A percentile compares a stretch with the other conserved stretches of the same genome.
phyloP scores from a whole-genome alignment of 2,888 invertebrate species.

The Coremacera marginata region DNA sequence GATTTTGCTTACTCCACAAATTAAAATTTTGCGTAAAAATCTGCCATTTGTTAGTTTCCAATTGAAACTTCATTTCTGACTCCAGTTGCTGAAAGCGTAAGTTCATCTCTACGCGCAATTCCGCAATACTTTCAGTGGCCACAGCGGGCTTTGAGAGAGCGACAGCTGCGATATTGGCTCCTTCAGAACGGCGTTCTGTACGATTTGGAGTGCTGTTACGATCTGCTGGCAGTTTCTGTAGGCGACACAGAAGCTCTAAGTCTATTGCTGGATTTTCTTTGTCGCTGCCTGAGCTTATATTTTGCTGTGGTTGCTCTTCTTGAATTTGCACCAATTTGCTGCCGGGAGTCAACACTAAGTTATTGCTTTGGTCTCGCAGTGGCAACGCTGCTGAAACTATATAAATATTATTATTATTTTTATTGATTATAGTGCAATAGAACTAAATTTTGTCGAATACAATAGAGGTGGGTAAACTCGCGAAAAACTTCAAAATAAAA shows the following conservation, averaged over 20 bases:
- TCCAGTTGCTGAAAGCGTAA: constrained; percentile 58
- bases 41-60: constrained; percentile 58
- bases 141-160: constrained; percentile 16
- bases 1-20: constrained; percentile 57
- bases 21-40: constrained; percentile 57
- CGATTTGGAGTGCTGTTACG: constrained; percentile 63
- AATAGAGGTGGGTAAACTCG: too few relatives aligned
- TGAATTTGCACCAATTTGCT: constrained; percentile 59
- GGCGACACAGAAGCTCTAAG: constrained; percentile 50
- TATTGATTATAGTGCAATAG: too few relatives aligned
- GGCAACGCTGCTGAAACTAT: neutral
- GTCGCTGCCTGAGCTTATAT: constrained; percentile 52
- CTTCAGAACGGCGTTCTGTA: constrained; percentile 30
- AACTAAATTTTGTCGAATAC: too few relatives aligned
- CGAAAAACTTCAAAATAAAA: too few relatives aligned
- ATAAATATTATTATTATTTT: constrained; percentile 37
- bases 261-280: constrained; percentile 56
- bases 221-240: constrained; percentile 56
- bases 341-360: neutral
- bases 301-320: constrained; percentile 53
- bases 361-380: constrained; percentile 58
- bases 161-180: neutral
- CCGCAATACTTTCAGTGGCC: constrained; percentile 46
- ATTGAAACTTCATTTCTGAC: constrained; percentile 58
- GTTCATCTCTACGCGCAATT: constrained; percentile 57